Conservation (phyloP, 2,797 vertebrate genomes). For the Enteromius paludinosus region DNA sequence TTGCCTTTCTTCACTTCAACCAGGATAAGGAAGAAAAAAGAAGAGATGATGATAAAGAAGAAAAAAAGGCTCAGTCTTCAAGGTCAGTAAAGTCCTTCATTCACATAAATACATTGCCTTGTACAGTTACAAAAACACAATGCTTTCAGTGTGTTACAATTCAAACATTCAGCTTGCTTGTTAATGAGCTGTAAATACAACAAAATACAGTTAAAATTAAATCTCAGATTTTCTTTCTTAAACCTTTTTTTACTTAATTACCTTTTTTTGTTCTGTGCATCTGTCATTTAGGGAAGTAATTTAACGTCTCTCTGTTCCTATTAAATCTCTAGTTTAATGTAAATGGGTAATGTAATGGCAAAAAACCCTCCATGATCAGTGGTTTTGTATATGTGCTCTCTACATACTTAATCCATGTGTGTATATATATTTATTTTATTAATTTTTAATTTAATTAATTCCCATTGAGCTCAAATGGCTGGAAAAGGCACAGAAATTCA, state of each 20-base stretch:
- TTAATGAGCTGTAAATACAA: background rate
- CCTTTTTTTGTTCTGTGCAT: background rate
- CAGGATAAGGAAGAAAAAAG: conserved; percentile 59
- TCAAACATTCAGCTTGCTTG: background rate
- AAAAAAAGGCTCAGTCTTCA: conserved; percentile 61
- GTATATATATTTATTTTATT: too few relatives aligned
- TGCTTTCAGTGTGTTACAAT: background rate
- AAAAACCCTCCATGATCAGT: background rate
- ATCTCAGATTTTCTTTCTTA: background rate
- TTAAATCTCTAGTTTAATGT: background rate
- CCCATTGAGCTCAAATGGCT: background rate
- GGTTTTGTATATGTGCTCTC: background rate
- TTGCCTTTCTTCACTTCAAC: conserved; percentile 25
- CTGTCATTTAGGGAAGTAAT: background rate
- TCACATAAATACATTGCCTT: background rate
- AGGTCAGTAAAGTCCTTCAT: conserved; percentile 67
- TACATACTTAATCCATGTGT: background rate
- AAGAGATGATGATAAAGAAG: conserved; percentile 52
- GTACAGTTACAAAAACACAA: background rate
- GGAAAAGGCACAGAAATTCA: background rate
- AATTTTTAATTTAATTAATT: background rate
- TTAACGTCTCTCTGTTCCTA: background rate
- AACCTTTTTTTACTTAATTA: background rate
- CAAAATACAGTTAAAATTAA: background rate
- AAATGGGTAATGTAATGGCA: background rate